These are phyloP conservation scores for Seira musarum DNA, from an alignment of 2,888 invertebrate species.

Conservation along the genomic window DNA sequence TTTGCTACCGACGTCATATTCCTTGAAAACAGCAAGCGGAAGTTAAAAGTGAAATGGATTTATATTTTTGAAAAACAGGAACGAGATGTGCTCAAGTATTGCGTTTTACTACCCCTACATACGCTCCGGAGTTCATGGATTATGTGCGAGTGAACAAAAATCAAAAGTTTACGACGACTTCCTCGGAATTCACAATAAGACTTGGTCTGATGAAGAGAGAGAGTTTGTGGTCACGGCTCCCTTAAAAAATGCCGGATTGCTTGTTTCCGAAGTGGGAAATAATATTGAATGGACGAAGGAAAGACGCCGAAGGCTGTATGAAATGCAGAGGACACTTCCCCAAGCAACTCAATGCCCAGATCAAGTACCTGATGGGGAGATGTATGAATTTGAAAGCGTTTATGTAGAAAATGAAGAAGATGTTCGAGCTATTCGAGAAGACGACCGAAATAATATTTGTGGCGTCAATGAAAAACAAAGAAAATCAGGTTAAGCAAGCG, in stretches of 20 bases:
- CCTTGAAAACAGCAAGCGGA: neutral
- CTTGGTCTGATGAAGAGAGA: slow-evolving; percentile 29
- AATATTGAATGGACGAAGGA: no score
- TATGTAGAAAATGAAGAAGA: neutral
- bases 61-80: neutral
- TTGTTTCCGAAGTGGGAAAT: slow-evolving; percentile 43
- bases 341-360: no score
- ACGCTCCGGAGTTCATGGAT: neutral
- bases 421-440: neutral
- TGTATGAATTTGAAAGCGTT: no score
- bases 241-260: slow-evolving; percentile 26
- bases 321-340: no score
- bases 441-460: neutral
- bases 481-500: no score
- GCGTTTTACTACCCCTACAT: slow-evolving; percentile 51
- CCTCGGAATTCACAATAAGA: slow-evolving; percentile 41
- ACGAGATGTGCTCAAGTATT: slow-evolving; percentile 27
- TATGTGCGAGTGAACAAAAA: slow-evolving; percentile 32
- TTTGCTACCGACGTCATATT: neutral
- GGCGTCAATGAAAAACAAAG: slow-evolving; percentile 71
- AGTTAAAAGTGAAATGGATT: slow-evolving; percentile 40
- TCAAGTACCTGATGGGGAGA: no score
- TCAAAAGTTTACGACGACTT: slow-evolving; percentile 26
- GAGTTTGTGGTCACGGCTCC: slow-evolving; percentile 41
- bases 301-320: no score